Evolutionary conservation across 2,797 vertebrate genomes (phyloP), one percentile per base, ranked within the genome.

Genomic region (Lophius americanus): DNA sequence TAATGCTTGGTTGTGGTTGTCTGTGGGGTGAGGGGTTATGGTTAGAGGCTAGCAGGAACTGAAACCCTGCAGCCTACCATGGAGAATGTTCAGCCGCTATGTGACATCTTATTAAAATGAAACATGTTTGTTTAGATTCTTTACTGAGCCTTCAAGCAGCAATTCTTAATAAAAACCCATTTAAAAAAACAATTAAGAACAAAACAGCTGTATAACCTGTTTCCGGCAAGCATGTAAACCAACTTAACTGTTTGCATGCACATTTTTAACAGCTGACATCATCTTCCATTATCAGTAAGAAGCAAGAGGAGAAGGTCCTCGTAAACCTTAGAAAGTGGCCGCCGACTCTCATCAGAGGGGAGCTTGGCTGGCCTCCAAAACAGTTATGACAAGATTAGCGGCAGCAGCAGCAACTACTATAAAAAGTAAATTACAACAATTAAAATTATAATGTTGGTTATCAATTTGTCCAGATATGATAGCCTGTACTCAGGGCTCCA

Each of bases 161-260:
- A 0, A 38, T 68, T 75, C 76, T 79, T 33, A 77, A 75, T 70
- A 57, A 68, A 70, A 52, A 3, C 10, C 43, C 23, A 23, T 57
- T 62, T 72, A 61, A 56, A 51, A 59, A 70, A 54, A 11, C 43
- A 70, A 62, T 70, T 73, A 62, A 49, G 42, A 68, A 46, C 50
- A 54, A 50, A 76, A 42, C 2, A 3, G 8, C 54, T 56, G 55
- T 37, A 65, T 11, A 53, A 53, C 66, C 35, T 68, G 51, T 64
- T 61, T 56, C 11, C 35, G 43, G 52, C 47, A 60, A 60, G 71
- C 60, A 60, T 66, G 35, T 70, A 59, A 44, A 66, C 41, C 14
- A 55, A 6, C 50, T 14, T n/a, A 50, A 55, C 7, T 54, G 44
- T 56, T 23, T 61, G 38, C 2, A 0, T 68, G 9, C 56, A 57